These are phyloP conservation scores for Drosophila parthenogenetica DNA, from an alignment of 2,888 invertebrate species.

Conservation along the genomic window DNA sequence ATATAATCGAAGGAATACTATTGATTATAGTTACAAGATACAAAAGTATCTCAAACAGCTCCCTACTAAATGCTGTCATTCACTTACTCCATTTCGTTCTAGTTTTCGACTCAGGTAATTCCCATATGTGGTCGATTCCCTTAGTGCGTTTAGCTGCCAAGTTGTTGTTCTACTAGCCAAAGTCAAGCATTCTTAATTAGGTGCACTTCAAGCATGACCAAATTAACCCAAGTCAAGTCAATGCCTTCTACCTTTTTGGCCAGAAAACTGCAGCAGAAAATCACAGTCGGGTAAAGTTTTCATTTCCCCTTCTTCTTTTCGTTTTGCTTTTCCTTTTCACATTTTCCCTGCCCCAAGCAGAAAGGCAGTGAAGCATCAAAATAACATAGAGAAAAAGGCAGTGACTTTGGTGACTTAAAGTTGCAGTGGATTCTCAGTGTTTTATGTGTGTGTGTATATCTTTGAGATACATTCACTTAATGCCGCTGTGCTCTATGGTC, in stretches of 20 bases:
- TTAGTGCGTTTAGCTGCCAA: not conserved
- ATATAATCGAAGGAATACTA: too few relatives aligned
- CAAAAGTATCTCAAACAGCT: too few relatives aligned
- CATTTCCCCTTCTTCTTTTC: not conserved
- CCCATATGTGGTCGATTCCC: not conserved
- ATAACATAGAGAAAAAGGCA: not conserved
- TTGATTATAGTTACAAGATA: too few relatives aligned
- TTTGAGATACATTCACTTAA: constrained; percentile 58
- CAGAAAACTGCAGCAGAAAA: constrained; percentile 44
- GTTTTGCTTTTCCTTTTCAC: not conserved
- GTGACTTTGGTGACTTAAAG: constrained; percentile 56
- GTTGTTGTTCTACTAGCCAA: constrained; percentile 2
- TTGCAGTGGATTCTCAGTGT: constrained; percentile 47
- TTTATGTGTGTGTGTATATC: constrained; percentile 38
- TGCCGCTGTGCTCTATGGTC: constrained; percentile 69
- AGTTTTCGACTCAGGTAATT: not conserved
- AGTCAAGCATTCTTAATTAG: constrained; percentile 43
- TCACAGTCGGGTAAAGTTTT: constrained; percentile 43
- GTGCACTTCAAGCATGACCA: constrained; percentile 64
- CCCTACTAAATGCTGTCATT: too few relatives aligned
- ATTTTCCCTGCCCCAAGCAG: constrained; percentile 1
- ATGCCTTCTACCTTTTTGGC: constrained; percentile 3
- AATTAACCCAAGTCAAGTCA: constrained; percentile 29
- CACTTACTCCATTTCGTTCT: not conserved
- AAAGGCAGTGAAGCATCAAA: constrained; percentile 63